phyloP scores from a whole-genome alignment of 2,113 vertebrate species.

The Grammomys surdaster region DNA sequence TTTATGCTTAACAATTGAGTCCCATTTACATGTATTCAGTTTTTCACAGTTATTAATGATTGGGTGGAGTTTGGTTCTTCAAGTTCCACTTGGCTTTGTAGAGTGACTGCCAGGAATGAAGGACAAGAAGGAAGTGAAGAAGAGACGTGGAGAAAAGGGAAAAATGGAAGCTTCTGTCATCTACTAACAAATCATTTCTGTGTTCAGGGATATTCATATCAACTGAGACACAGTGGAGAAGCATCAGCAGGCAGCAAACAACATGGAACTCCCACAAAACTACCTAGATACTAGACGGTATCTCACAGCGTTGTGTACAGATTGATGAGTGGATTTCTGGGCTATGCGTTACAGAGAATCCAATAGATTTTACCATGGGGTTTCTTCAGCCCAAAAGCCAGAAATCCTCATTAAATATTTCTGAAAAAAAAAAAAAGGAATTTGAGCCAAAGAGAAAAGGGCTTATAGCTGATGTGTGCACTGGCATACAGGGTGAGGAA shows the following conservation, averaged over 20 bases:
- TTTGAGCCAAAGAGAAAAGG: conserved; percentile 55
- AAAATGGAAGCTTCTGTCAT: neutral
- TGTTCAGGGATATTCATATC: neutral
- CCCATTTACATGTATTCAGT: neutral
- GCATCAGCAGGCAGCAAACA: neutral
- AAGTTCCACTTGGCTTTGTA: neutral
- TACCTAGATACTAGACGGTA: neutral
- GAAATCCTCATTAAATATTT: conserved; percentile 65
- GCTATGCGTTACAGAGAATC: conserved; percentile 14
- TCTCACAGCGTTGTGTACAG: neutral
- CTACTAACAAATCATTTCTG: neutral
- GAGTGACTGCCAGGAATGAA: neutral
- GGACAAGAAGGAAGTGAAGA: neutral
- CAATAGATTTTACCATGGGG: neutral
- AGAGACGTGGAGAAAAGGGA: neutral
- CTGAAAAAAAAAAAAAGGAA: conserved; percentile 41
- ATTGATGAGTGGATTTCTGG: neutral
- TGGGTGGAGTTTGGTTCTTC: neutral
- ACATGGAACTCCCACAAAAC: neutral
- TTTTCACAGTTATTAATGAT: neutral
- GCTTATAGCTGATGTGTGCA: conserved; percentile 33
- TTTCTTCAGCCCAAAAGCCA: conserved; percentile 59
- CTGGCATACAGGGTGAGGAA: neutral
- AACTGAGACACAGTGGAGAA: neutral
- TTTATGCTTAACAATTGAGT: neutral